Base-by-base conservation (phyloP, 2,797 vertebrate genomes). In the Rhadinocentrus ornatus region DNA sequence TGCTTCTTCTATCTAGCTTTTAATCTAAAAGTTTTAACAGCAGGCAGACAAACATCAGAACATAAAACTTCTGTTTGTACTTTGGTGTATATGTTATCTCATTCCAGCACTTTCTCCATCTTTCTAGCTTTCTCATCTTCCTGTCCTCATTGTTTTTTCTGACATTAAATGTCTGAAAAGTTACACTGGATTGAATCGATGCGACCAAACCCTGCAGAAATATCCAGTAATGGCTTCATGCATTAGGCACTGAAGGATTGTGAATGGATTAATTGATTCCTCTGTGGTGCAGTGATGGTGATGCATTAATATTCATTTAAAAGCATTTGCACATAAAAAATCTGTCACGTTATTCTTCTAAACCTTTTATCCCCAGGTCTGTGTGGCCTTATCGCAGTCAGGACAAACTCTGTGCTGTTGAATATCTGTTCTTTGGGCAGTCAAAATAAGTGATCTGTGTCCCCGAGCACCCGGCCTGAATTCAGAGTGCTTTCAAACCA, bases 241-340 rank as follows among this genome's bases (percentile, higher is more conserved):
- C 75, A 66, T 78, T 74, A 77, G 26, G 32, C 57, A 55, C 66
- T 66, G 11, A 53, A 52, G 27, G 56, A 78, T 60, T 73, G 48
- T 50, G 3, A 54, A 85, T 82, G 31, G 82, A 85, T 81, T 62
- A 1, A 77, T 87, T 58, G 71, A 84, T 86, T 69, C 70, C 34
- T 58, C 61, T 63, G 29, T 48, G 64, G 15, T 32, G 29, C 53
- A 27, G 18, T 37, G 46, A n/a, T 18, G 18, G 12, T 56, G 54
- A 76, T 73, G 29, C 57, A 65, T 77, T 39, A 46, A 57, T 59
- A n/a, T 39, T 44, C 66, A 12, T 60, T 74, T 63, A 63, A 57
- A 55, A 77, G 64, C 68, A 71, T 78, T 73, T 70, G n/a, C n/a
- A n/a, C n/a, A n/a, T n/a, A n/a, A n/a, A n/a, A n/a, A n/a, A n/a